Base-by-base conservation (phyloP, 2,888 invertebrate genomes). In the Tachystola acroxantha region DNA sequence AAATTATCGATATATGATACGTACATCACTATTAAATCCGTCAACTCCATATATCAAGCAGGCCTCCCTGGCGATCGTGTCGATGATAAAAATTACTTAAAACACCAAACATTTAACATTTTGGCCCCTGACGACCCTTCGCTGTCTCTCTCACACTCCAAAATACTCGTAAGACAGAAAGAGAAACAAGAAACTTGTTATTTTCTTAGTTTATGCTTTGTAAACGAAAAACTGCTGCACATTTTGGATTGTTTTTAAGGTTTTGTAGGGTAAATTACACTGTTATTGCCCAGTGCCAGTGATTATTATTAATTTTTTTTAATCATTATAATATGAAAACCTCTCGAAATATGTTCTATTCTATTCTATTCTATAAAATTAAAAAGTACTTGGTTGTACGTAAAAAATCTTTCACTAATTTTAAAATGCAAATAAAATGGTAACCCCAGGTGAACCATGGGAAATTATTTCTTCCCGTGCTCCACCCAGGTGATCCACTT, bases 41-140 rank as follows among this genome's bases (percentile, higher is more conserved):
- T 70, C 77, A 73, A 57, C 69, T 77, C 70, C 74, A 82, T 85
- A 79, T 73, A 81, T 85, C 82, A 84, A 65, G 51, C 46, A 57
- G 75, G 65, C 67, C 78, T 73, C 77, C 81, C 77, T 68, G 50
- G 71, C 57, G 85, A 85, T 85, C 72, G 85, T 85, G 85, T 81
- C 77, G 69, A 75, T 67, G 86, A 86, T 85, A 85, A 84, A 82
- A 82, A 84, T 82, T 84, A 85, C 84, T 85, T 84, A 85, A 81
- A 84, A 81, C 82, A 81, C 81, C 79, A 78, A 76, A 73, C 81
- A 81, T 84, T 82, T 80, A 80, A 78, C 81, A 70, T 73, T 51
- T 50, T 67, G 76, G 69, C 73, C 72, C 71, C 59, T 64, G 46
- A 46, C 53, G 67, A 64, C 67, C 63, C 52, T 56, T 41, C 35